Evolutionary conservation across 2,888 invertebrate genomes (phyloP).

Genomic region (Chaetoderma sp.): DNA sequence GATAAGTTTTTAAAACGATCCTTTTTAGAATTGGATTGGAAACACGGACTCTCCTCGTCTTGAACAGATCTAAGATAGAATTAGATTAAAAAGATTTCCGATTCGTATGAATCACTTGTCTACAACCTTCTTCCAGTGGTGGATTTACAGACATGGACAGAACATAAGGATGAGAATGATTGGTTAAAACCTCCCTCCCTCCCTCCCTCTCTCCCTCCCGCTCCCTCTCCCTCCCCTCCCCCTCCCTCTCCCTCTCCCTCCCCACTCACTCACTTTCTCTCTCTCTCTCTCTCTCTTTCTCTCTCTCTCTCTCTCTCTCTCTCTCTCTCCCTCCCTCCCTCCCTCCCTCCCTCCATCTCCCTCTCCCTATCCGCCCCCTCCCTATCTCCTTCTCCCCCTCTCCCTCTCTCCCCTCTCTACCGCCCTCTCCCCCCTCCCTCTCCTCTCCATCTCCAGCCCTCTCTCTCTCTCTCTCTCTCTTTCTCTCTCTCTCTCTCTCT

Average conservation of each 20-base stretch:
- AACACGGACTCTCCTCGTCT: neutral
- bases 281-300: constrained; percentile 4
- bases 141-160: too few species aligned
- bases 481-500: neutral
- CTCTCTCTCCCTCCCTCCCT: neutral
- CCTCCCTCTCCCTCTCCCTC: constrained; percentile 1
- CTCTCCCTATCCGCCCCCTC: neutral
- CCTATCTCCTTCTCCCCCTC: constrained; percentile 1
- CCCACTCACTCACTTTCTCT: too few species aligned
- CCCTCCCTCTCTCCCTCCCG: constrained; percentile 19
- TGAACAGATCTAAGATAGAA: too few species aligned
- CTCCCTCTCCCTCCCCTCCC: too few species aligned
- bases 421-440: neutral
- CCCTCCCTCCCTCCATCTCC: constrained; percentile 1
- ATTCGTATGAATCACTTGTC: too few species aligned
- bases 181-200: neutral
- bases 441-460: constrained; percentile 9
- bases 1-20: too few species aligned
- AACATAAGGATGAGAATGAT: neutral
- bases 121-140: too few species aligned
- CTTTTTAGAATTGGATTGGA: neutral
- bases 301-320: neutral
- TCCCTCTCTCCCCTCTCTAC: too few species aligned
- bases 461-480: neutral
- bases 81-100: too few species aligned